phyloP scores from a whole-genome alignment of 1,140 invertebrate genomes.

The Papilio dardanus region DNA sequence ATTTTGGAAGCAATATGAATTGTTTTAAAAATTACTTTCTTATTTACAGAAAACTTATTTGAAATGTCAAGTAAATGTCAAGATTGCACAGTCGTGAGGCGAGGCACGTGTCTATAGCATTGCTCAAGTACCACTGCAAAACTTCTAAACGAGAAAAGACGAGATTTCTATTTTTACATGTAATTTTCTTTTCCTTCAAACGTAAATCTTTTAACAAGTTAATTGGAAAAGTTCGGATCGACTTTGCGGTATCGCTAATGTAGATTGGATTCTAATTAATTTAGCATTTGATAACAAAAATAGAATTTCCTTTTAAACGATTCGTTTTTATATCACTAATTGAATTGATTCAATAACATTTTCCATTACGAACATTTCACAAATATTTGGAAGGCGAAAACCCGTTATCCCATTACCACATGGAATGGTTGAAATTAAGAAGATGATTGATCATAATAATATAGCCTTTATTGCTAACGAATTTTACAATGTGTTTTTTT shows the following conservation, averaged over 20 bases:
- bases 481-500: too few species aligned
- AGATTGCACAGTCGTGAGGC: not conserved
- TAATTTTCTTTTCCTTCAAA: constrained; percentile 2
- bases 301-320: not conserved
- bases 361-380: not conserved
- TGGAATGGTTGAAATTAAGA: too few species aligned
- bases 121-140: constrained; percentile 19
- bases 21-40: not conserved
- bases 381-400: too few species aligned
- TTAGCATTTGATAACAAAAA: not conserved
- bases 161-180: not conserved
- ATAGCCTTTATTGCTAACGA: too few species aligned
- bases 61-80: constrained; percentile 17
- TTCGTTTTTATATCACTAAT: too few species aligned
- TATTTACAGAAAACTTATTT: constrained; percentile 5
- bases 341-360: too few species aligned
- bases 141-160: constrained; percentile 1
- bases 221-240: not conserved
- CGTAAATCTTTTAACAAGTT: not conserved
- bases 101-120: constrained; percentile 22
- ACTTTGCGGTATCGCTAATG: not conserved
- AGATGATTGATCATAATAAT: too few species aligned
- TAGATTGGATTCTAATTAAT: not conserved
- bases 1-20: not conserved
- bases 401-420: too few species aligned